Evolutionary conservation across 2,888 invertebrate genomes (phyloP), one percentile per base, ranked within the genome.

Genomic region (Dendrolimus pini): DNA sequence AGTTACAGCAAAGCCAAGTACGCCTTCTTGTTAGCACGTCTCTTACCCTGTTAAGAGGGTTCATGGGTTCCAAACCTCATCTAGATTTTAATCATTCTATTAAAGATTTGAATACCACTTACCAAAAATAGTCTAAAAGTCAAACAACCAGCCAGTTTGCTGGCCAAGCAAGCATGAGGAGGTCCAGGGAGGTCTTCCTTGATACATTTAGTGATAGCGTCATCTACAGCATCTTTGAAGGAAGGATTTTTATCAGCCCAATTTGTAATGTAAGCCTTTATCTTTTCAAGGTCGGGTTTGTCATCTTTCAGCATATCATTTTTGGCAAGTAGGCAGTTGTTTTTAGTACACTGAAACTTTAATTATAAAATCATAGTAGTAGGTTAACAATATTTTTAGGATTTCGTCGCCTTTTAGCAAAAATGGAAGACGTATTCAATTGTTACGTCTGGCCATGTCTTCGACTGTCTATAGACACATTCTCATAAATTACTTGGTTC

Each of bases 311-410:
- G 58, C 1, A 84, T 69, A 1, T 77, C 69, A 55, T 78, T 64
- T 18, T 73, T 79, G 52, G 74, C 73, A 60, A 88, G 60, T 41
- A 87, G 60, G 64, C 89, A 89, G 8, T 68, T 55, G 53, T 77
- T 75, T 62, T 80, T 82, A 0, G 75, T 61, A 58, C 85, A 85
- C 85, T 85, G 70, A 74, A 76, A 56, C 41, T 9, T 58, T 56
- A 59, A 56, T 41, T 53, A 52, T 52, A 14, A 54, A 41, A 18
- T 42, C 6, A 30, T 30, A 30, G 30, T 30, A 30, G 30, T 30
- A 30, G 30, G 30, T 30, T 30, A 30, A 6, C 18, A 30, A 30
- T 30, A 6, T 30, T 30, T 6, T 30, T 30, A 30, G 3, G 30
- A 30, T 30, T 30, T 30, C 30, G 6, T 3, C 6, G 30, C 30